Evolutionary conservation across 2,113 vertebrate genomes (phyloP), one percentile per base, ranked within the genome.

Genomic region (Anas platyrhynchos): DNA sequence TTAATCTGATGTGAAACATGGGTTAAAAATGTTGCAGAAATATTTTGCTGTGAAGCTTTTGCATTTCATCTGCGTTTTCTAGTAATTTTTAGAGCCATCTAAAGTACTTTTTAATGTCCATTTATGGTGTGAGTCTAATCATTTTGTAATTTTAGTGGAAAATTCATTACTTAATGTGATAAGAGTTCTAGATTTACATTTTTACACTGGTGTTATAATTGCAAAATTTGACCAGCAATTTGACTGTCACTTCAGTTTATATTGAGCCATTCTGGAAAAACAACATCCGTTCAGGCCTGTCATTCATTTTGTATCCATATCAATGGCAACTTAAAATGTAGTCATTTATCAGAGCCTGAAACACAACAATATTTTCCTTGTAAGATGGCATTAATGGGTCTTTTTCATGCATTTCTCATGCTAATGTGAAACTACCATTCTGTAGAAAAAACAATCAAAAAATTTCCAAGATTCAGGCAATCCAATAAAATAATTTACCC

Each of bases 231-330:
- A 96, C 92, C 91, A 89, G 86, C 88, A 86, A 69, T 96, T 95
- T 94, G 93, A 92, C 84, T 96, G 90, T 88, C 96, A 91, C 59
- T 97, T 96, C 13, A 88, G 86, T 95, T 95, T 95, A 94, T 86
- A 88, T 59, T 63, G 43, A 93, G 81, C 69, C 76, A 89, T 93
- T 95, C 62, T 55, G 52, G 20, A 88, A 91, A 96, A 95, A 89
- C 61, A 95, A 85, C 79, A 95, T 80, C 55, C 32, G 1, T 91
- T 97, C 76, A 95, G 87, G 82, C 44, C 85, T 92, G 86, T 94
- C 95, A 93, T 90, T 96, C 90, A 91, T 91, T 93, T 56, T 52
- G n/a, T 48, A 75, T 23, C 62, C 59, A 32, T 91, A 95, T 89
- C 62, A 96, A 97, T 92, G 15, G 63, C 38, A 95, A 90, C 56